A percentile compares a stretch with the other conserved stretches of the same genome.
Evolutionary conservation across 2,888 invertebrate species (phyloP).

Genomic region (Thalpophila matura): DNA sequence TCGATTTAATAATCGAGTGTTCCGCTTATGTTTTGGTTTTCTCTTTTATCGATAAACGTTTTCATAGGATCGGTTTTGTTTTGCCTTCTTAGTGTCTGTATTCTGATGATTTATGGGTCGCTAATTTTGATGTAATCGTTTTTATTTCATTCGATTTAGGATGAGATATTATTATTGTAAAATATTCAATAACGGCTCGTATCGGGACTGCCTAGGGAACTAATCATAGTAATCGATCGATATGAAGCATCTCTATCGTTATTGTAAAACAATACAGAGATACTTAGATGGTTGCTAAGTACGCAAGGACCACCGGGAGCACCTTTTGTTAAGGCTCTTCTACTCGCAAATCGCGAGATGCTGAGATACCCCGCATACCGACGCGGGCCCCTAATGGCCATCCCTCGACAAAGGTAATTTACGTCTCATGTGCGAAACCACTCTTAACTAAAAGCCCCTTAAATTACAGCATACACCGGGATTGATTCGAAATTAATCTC

Average conservation of each 20-base stretch:
- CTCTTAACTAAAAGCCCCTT: conserved; percentile 89
- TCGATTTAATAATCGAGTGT: conserved; percentile 89
- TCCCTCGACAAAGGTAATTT: conserved; percentile 86
- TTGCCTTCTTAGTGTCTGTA: conserved; percentile 77
- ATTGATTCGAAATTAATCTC: conserved; percentile 89
- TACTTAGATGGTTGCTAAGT: conserved; percentile 75
- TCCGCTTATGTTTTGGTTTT: conserved; percentile 82
- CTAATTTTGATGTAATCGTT: conserved; percentile 73
- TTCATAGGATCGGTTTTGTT: conserved; percentile 79
- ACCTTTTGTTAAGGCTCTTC: conserved; percentile 84
- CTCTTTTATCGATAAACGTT: conserved; percentile 85
- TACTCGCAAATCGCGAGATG: conserved; percentile 88
- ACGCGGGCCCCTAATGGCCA: conserved; percentile 86
- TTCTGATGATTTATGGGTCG: conserved; percentile 77
- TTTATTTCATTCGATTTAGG: conserved; percentile 55
- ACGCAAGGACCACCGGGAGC: conserved; percentile 86
- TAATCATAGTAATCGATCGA: conserved; percentile 54
- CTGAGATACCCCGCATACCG: conserved; percentile 86
- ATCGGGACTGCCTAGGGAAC: conserved; percentile 7
- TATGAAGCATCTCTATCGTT: conserved; percentile 57
- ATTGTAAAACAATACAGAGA: conserved; percentile 76
- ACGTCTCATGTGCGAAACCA: conserved; percentile 89
- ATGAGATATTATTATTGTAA: conserved; percentile 43
- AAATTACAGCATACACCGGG: conserved; percentile 86
- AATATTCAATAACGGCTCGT: conserved; percentile 41